Evolutionary conservation across 2,113 vertebrate genomes (phyloP).

Genomic region (Lasiurus borealis): DNA sequence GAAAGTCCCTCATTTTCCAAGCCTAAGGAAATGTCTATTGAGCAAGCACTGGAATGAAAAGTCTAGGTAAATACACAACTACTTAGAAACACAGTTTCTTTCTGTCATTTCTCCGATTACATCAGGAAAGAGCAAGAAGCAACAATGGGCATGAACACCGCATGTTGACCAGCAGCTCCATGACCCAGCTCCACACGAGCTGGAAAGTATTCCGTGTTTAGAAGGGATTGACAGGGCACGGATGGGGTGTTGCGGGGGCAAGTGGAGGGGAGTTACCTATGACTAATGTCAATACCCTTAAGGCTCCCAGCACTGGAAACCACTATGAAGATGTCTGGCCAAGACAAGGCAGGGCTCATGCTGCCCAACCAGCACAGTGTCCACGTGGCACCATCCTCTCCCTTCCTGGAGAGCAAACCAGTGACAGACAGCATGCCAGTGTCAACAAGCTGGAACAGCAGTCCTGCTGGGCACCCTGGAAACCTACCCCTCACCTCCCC

Average conservation of each 20-base stretch:
- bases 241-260: rapidly evolving
- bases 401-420: background rate
- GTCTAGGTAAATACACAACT: background rate
- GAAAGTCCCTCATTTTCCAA: background rate
- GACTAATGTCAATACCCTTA: background rate
- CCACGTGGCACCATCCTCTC: background rate
- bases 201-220: background rate
- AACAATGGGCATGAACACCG: background rate
- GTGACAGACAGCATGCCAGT: background rate
- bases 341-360: background rate
- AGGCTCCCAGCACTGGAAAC: background rate
- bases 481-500: background rate
- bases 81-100: slow-evolving; percentile 13
- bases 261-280: background rate
- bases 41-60: background rate
- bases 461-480: background rate
- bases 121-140: slow-evolving; percentile 3
- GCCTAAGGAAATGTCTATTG: background rate
- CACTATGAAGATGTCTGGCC: background rate
- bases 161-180: background rate
- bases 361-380: background rate
- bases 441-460: background rate
- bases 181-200: background rate
- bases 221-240: background rate
- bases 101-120: background rate